Conservation (phyloP, 2,888 invertebrate genomes). For the Lasius fuliginosus region DNA sequence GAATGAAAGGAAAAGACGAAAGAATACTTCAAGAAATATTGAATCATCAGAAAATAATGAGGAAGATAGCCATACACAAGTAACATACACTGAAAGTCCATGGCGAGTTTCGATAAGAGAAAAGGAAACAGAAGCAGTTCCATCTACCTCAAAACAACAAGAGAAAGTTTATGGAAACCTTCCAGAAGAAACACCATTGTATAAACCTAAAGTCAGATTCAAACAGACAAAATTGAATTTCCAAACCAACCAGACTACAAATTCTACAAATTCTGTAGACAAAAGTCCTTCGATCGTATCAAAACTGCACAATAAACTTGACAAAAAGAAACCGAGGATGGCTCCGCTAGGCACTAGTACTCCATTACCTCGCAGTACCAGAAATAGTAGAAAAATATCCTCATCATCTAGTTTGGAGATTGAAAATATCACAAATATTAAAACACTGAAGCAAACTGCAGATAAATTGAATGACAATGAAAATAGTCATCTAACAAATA, state of each 20-base stretch:
- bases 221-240: conserved; percentile 60
- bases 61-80: neutral
- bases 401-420: conserved; percentile 2
- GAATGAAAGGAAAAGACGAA: conserved; percentile 16
- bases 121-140: neutral
- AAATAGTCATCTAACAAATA: neutral
- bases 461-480: neutral
- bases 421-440: conserved; percentile 45
- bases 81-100: neutral
- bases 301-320: neutral
- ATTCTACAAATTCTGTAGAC: neutral
- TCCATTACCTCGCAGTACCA: conserved; percentile 23
- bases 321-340: neutral
- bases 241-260: neutral
- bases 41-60: neutral
- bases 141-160: neutral
- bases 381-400: neutral
- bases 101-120: neutral
- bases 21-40: neutral
- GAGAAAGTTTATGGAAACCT: conserved; percentile 6
- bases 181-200: neutral
- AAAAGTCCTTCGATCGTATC: neutral
- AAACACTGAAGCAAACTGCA: neutral
- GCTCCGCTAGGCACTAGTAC: conserved; percentile 59
- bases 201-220: conserved; percentile 14